These are phyloP conservation scores for Danio choprae DNA, from an alignment of 2,797 vertebrate genomes.

Conservation along the genomic window DNA sequence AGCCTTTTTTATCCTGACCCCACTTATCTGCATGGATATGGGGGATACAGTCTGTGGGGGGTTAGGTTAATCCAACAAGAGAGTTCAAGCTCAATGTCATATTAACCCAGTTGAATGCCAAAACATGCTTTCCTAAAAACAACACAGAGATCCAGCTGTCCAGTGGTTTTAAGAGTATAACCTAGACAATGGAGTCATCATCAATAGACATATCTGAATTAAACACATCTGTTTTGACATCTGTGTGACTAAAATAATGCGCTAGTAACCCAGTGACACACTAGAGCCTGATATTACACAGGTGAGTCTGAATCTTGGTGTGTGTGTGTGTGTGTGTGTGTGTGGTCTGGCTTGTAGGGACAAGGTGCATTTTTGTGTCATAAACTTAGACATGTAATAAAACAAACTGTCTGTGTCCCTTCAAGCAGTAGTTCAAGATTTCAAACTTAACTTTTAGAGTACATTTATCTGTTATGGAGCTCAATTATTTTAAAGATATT, in stretches of 20 bases:
- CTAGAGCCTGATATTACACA: conserved; percentile 48
- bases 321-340: conserved; percentile 41
- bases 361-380: background rate
- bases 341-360: background rate
- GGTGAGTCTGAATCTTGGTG: conserved; percentile 37
- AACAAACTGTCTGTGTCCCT: background rate
- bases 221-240: conserved; percentile 10
- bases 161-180: background rate
- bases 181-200: background rate
- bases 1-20: conserved; percentile 41
- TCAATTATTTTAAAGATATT: background rate
- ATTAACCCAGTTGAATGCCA: conserved; percentile 73
- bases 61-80: conserved; percentile 66
- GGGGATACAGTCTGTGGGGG: conserved; percentile 60
- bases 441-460: background rate
- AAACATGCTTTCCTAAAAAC: conserved; percentile 35
- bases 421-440: background rate
- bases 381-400: conserved; percentile 11
- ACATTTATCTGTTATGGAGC: background rate
- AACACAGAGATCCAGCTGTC: conserved; percentile 21
- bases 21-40: conserved; percentile 32
- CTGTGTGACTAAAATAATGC: background rate
- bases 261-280: conserved; percentile 27
- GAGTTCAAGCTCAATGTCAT: conserved; percentile 70
- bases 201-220: background rate